A percentile compares a stretch with the other conserved stretches of the same genome.
Conservation (phyloP, 2,113 vertebrate species). For the Copsychus sechellarum region DNA sequence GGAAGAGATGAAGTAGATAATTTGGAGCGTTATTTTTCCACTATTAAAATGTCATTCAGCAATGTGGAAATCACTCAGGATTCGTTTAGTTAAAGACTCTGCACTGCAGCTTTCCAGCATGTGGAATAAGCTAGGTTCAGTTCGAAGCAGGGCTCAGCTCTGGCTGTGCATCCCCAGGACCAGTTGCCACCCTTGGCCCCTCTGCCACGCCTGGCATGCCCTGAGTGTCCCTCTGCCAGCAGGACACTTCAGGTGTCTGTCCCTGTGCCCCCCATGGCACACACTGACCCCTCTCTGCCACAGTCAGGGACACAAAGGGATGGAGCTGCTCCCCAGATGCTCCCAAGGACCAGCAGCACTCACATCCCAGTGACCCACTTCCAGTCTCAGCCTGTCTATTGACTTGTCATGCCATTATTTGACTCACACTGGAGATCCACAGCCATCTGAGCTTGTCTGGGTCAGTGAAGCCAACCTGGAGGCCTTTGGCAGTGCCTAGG, state of each 20-base stretch:
- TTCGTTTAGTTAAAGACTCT: neutral
- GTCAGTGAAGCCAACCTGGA: neutral
- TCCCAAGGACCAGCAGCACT: accelerated
- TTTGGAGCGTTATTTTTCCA: constrained; percentile 39
- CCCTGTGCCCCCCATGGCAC: neutral
- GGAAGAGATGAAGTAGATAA: constrained; percentile 35
- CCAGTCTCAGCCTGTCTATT: neutral
- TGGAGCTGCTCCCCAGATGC: neutral
- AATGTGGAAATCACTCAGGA: constrained; percentile 7
- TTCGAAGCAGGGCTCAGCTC: neutral
- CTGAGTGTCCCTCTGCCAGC: neutral
- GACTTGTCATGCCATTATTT: neutral
- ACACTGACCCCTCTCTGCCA: accelerated
- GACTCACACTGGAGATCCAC: neutral
- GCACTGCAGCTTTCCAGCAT: neutral
- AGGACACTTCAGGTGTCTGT: neutral
- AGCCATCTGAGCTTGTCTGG: neutral
- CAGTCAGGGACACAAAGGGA: accelerated
- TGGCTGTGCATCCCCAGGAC: accelerated
- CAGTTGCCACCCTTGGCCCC: neutral
- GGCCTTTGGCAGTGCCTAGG: neutral
- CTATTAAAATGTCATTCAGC: constrained; percentile 25
- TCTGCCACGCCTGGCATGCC: neutral
- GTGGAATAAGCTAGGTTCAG: neutral
- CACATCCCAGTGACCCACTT: accelerated